These are phyloP conservation scores for Choloepus didactylus DNA, from an alignment of 2,797 vertebrate genomes.

Conservation along the genomic window DNA sequence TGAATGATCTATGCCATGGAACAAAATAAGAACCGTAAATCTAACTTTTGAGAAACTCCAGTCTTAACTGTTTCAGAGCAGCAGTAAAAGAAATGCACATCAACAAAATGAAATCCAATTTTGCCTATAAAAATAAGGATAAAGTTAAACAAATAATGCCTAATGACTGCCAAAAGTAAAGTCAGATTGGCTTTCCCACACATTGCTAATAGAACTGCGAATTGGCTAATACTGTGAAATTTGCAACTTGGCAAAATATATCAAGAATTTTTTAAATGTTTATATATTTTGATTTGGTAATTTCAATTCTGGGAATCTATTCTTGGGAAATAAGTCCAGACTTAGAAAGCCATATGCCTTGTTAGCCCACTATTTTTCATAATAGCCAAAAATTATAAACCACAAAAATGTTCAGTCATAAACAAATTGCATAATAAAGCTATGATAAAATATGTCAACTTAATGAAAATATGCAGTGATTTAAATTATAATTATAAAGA, in stretches of 20 bases:
- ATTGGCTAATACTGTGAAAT: neutral
- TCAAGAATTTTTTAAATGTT: slow-evolving; percentile 16
- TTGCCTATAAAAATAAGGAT: neutral
- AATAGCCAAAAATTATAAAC: slow-evolving; percentile 59
- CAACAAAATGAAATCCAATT: slow-evolving; percentile 36
- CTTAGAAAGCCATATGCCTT: slow-evolving; percentile 58
- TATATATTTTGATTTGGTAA: slow-evolving; percentile 58
- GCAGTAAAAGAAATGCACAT: neutral
- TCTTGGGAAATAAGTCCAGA: slow-evolving; percentile 62
- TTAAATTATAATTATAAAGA: slow-evolving; percentile 5
- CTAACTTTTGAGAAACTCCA: neutral
- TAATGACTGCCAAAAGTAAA: neutral
- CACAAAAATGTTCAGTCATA: slow-evolving; percentile 52
- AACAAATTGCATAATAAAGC: slow-evolving; percentile 54
- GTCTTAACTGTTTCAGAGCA: neutral
- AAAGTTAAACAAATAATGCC: neutral
- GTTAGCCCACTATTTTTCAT: slow-evolving; percentile 49
- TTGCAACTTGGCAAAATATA: slow-evolving; percentile 62
- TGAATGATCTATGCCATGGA: neutral
- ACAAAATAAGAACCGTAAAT: neutral
- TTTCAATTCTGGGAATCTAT: slow-evolving; percentile 66
- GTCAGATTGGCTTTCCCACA: neutral
- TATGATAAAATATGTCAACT: slow-evolving; percentile 3
- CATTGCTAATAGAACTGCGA: neutral
- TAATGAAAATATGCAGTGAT: neutral